A percentile compares a stretch with the other conserved stretches of the same genome.
These are phyloP conservation scores for Pelecanoides urinatrix DNA, from an alignment of 2,113 vertebrate species.

Conservation along the genomic window DNA sequence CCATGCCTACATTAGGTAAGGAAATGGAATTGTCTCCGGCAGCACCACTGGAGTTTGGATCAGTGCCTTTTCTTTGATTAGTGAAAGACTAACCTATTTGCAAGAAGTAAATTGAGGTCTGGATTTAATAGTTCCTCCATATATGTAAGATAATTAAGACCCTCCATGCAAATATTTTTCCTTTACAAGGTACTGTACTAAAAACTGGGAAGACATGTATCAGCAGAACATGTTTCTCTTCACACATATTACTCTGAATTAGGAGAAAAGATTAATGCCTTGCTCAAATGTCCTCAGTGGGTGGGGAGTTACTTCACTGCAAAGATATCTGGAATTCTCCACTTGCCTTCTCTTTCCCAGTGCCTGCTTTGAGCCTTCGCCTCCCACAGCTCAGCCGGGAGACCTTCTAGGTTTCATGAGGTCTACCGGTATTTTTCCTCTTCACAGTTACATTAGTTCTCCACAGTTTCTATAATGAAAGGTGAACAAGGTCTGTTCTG, in stretches of 20 bases:
- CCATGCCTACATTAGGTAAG: not conserved
- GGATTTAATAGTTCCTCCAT: not conserved
- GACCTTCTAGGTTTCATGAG: not conserved
- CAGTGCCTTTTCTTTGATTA: not conserved
- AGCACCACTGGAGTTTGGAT: not conserved
- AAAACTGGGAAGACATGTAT: not conserved
- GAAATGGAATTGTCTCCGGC: not conserved
- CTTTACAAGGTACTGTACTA: not conserved
- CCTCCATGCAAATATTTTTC: not conserved
- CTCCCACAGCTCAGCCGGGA: fast-evolving
- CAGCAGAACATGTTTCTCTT: not conserved
- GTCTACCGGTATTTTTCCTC: not conserved
- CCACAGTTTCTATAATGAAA: not conserved
- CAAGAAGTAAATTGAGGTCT: not conserved
- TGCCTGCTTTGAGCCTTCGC: not conserved
- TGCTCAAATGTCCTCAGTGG: not conserved
- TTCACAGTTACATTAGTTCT: constrained; percentile 1
- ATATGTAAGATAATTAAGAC: not conserved
- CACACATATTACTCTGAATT: not conserved
- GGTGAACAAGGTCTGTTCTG: not conserved
- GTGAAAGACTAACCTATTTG: not conserved
- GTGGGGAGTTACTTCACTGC: not conserved
- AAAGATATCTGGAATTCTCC: not conserved
- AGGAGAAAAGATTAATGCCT: not conserved
- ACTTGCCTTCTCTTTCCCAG: not conserved